Evolutionary conservation across 2,797 vertebrate species (phyloP).

Genomic region (Apogon hyalosoma): DNA sequence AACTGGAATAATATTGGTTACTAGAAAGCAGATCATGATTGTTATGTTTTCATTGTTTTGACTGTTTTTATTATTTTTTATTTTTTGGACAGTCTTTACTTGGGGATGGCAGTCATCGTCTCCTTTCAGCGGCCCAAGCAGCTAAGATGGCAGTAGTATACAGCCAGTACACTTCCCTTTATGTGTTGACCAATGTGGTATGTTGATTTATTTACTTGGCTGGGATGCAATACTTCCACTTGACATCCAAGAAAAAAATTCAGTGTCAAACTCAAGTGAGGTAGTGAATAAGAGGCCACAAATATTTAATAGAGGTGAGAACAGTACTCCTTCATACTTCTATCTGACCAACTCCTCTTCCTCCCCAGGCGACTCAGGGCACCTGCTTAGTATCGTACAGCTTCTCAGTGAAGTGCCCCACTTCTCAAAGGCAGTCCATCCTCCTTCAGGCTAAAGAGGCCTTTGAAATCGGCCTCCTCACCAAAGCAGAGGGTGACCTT

Average conservation of each 20-base stretch:
- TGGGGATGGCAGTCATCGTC: slow-evolving; percentile 82
- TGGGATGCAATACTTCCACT: not conserved
- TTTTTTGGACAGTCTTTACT: slow-evolving; percentile 81
- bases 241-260: not conserved
- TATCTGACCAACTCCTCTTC: not conserved
- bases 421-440: slow-evolving; percentile 68
- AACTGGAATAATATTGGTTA: not conserved
- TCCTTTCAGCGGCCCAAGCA: slow-evolving; percentile 91
- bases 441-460: slow-evolving; percentile 88
- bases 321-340: not conserved
- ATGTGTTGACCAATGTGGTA: slow-evolving; percentile 92
- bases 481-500: slow-evolving; percentile 75
- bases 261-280: not conserved
- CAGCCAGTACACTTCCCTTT: slow-evolving; percentile 92
- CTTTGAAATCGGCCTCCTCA: slow-evolving; percentile 91
- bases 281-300: not conserved
- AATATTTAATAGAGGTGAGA: not conserved
- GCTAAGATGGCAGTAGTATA: slow-evolving; percentile 91
- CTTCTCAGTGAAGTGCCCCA: slow-evolving; percentile 85
- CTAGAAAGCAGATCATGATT: not conserved
- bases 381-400: slow-evolving; percentile 90
- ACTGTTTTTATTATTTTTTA: slow-evolving; percentile 10
- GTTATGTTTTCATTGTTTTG: not conserved
- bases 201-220: slow-evolving; percentile 31
- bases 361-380: slow-evolving; percentile 87